A percentile compares a stretch with the other conserved stretches of the same genome.
These are phyloP conservation scores for Stigmatopora argus DNA, from an alignment of 2,113 vertebrate genomes.

Conservation along the genomic window DNA sequence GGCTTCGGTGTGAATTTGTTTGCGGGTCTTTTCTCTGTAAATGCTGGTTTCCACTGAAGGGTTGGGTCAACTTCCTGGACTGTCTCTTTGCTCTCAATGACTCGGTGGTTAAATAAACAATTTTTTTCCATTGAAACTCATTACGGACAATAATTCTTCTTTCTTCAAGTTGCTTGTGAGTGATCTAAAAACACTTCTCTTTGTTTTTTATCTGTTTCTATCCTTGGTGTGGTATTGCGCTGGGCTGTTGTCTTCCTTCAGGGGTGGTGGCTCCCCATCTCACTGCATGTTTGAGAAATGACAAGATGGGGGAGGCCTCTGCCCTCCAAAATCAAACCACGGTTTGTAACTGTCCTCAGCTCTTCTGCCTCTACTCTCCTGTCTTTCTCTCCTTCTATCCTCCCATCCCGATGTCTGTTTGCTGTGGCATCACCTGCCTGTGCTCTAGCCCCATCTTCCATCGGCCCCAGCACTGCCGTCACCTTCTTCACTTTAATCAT, in stretches of 20 bases:
- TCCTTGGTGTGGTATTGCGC: conserved; percentile 50
- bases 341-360: conserved; percentile 90
- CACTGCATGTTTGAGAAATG: conserved; percentile 98
- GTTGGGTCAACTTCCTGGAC: conserved; percentile 83
- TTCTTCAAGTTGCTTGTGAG: conserved; percentile 80
- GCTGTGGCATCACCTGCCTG: conserved; percentile 86
- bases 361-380: conserved; percentile 43
- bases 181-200: conserved; percentile 82
- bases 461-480: conserved; percentile 65
- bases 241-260: conserved; percentile 77
- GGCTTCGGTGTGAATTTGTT: conserved; percentile 42
- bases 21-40: conserved; percentile 62
- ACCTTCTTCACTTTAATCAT: conserved; percentile 32
- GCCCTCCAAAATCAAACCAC: conserved; percentile 99
- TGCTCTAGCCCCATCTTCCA: conserved; percentile 81
- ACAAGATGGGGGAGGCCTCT: conserved; percentile 97
- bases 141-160: conserved; percentile 81
- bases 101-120: conserved; percentile 90
- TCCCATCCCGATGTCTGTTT: conserved; percentile 77
- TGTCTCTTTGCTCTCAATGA: conserved; percentile 80
- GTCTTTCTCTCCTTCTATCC: conserved; percentile 27
- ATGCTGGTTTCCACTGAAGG: conserved; percentile 83
- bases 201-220: conserved; percentile 68
- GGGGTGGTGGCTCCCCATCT: conserved; percentile 98
- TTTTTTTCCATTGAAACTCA: conserved; percentile 85